Conservation (phyloP, 92 coral and sea anemone genomes). For the Scolanthus callimorphus region DNA sequence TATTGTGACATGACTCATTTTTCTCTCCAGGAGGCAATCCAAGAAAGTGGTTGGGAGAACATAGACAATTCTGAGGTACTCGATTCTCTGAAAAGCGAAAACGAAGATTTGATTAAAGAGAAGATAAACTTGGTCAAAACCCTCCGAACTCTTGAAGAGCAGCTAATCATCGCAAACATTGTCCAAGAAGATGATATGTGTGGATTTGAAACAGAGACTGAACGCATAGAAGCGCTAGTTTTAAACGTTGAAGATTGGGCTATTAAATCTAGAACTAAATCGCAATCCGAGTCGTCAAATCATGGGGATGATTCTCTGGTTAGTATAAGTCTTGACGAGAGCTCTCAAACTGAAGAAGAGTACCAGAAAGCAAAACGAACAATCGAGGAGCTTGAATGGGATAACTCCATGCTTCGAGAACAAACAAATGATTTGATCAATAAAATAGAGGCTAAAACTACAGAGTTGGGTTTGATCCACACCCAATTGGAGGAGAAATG, state of each 20-base stretch:
- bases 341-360: slow-evolving; percentile 35
- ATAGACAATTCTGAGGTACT: slow-evolving; percentile 9
- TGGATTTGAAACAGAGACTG: slow-evolving; percentile 46
- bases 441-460: slow-evolving; percentile 55
- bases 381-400: slow-evolving; percentile 57
- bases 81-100: slow-evolving; percentile 18
- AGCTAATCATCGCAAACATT: slow-evolving; percentile 17
- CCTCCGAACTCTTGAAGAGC: slow-evolving; percentile 36
- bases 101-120: slow-evolving; percentile 28
- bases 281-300: neutral
- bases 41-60: slow-evolving; percentile 6
- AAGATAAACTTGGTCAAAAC: slow-evolving; percentile 39
- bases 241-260: slow-evolving; percentile 58
- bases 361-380: slow-evolving; percentile 33
- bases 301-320: slow-evolving; percentile 6
- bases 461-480: slow-evolving; percentile 35
- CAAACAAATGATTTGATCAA: slow-evolving; percentile 58
- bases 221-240: slow-evolving; percentile 35
- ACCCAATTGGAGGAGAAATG: slow-evolving; percentile 52
- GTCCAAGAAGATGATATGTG: slow-evolving; percentile 11
- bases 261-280: slow-evolving; percentile 9
- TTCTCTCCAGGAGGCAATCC: neutral
- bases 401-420: slow-evolving; percentile 67
- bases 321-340: slow-evolving; percentile 43
- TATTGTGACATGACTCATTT: too few species aligned